Evolutionary conservation across 2,113 vertebrate species (phyloP).

Genomic region (Ochotona princeps): DNA sequence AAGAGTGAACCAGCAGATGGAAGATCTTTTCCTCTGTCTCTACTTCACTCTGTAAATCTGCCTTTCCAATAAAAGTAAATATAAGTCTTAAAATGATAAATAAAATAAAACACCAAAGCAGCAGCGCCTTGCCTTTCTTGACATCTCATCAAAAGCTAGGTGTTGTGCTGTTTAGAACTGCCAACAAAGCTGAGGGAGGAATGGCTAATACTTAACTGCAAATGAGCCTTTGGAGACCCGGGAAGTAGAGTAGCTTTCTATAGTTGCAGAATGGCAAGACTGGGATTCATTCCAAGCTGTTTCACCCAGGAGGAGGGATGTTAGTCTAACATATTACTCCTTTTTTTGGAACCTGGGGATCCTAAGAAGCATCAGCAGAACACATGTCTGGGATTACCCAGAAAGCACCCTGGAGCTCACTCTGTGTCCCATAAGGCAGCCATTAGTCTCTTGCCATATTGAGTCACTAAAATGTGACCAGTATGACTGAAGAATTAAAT

Average conservation of each 20-base stretch:
- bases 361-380: not conserved
- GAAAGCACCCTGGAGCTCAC: not conserved
- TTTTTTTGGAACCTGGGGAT: not conserved
- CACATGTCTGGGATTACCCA: not conserved
- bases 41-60: too few relatives aligned
- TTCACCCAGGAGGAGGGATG: not conserved
- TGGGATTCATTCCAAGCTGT: not conserved
- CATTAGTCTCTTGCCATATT: not conserved
- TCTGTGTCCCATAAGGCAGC: not conserved
- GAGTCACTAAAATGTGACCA: not conserved
- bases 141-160: not conserved
- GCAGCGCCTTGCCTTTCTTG: not conserved
- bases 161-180: not conserved
- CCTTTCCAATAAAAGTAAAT: too few relatives aligned
- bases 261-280: not conserved
- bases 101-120: constrained; percentile 18
- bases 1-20: too few relatives aligned
- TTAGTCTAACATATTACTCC: not conserved
- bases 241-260: not conserved
- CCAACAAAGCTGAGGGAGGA: not conserved
- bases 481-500: not conserved
- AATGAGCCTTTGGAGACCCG: not conserved
- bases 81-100: too few relatives aligned
- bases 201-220: not conserved
- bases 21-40: too few relatives aligned